These are phyloP conservation scores for Proctacanthus coquilletti DNA, from an alignment of 1,140 invertebrate genomes.

Conservation along the genomic window DNA sequence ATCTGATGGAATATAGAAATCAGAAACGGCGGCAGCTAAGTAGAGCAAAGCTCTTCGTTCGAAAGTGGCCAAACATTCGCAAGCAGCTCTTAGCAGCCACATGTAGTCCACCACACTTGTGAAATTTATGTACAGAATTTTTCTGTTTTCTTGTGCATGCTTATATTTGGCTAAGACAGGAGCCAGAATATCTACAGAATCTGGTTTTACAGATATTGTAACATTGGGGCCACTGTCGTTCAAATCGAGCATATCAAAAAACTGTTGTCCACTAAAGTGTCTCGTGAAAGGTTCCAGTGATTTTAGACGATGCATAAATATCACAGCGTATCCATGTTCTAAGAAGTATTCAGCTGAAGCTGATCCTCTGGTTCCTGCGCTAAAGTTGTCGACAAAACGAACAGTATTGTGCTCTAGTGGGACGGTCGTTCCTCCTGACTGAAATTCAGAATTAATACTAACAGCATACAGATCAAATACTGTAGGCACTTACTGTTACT, in stretches of 20 bases:
- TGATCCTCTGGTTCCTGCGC: constrained; percentile 85
- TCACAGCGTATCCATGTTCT: constrained; percentile 58
- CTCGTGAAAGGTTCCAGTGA: constrained; percentile 80
- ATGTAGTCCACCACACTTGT: constrained; percentile 86
- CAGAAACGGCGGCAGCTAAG: constrained; percentile 93
- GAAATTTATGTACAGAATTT: constrained; percentile 60
- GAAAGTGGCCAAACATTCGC: constrained; percentile 52
- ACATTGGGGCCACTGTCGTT: constrained; percentile 38
- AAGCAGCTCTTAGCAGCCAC: constrained; percentile 69
- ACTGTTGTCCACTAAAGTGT: constrained; percentile 61
- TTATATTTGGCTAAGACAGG: constrained; percentile 58
- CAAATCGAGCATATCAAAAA: constrained; percentile 66
- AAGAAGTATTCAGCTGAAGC: constrained; percentile 93
- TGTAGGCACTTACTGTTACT: constrained; percentile 49
- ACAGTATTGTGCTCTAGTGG: constrained; percentile 95
- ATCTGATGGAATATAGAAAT: constrained; percentile 91
- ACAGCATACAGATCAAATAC: neutral
- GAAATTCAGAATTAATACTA: constrained; percentile 15
- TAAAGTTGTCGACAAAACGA: constrained; percentile 96
- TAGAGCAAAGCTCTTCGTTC: constrained; percentile 66
- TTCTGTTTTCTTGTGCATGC: constrained; percentile 42
- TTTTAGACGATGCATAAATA: constrained; percentile 64
- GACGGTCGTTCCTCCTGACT: constrained; percentile 93
- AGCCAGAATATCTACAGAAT: constrained; percentile 49
- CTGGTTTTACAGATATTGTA: constrained; percentile 50